Evolutionary conservation across 2,888 invertebrate genomes (phyloP).

Genomic region (Pollenia griseotomentosa): DNA sequence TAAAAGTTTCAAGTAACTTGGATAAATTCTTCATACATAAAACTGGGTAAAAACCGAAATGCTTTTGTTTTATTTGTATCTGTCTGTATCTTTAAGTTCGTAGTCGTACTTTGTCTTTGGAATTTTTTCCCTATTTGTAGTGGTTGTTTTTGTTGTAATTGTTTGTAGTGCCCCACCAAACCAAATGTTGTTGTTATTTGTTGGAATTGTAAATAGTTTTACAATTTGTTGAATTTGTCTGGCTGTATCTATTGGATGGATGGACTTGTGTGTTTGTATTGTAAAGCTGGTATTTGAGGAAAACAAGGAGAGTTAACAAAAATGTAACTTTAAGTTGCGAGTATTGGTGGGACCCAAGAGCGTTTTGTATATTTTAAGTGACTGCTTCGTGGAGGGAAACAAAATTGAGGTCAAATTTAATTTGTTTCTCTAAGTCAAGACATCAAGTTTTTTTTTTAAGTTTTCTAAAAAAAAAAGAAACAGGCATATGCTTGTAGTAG

Average conservation of each 20-base stretch:
- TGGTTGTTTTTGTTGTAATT: constrained; percentile 21
- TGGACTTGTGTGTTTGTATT: background rate
- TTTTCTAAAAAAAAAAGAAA: background rate
- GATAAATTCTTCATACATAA: background rate
- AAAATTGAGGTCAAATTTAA: constrained; percentile 73
- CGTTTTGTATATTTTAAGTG: constrained; percentile 35
- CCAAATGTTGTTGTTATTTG: constrained; percentile 44
- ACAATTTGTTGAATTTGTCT: constrained; percentile 36
- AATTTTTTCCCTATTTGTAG: constrained; percentile 3
- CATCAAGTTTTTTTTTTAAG: constrained; percentile 4
- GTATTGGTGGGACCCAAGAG: constrained; percentile 57
- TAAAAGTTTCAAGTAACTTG: constrained; percentile 28
- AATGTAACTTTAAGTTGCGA: constrained; percentile 34
- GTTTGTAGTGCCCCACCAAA: constrained; percentile 38
- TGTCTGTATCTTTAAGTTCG: constrained; percentile 41
- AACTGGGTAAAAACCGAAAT: constrained; percentile 44
- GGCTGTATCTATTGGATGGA: background rate
- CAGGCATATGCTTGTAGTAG: constrained; percentile 25
- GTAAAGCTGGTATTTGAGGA: constrained; percentile 14
- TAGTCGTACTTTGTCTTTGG: constrained; percentile 9
- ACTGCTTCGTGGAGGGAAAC: constrained; percentile 66
- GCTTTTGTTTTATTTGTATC: constrained; percentile 8
- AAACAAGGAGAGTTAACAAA: constrained; percentile 60
- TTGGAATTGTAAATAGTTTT: constrained; percentile 44
- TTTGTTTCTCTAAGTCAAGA: constrained; percentile 65